Percentiles rank a stretch among this genome's conserved stretches.
phyloP scores from a whole-genome alignment of 1,140 invertebrate genomes.

The Drosophila burlai region DNA sequence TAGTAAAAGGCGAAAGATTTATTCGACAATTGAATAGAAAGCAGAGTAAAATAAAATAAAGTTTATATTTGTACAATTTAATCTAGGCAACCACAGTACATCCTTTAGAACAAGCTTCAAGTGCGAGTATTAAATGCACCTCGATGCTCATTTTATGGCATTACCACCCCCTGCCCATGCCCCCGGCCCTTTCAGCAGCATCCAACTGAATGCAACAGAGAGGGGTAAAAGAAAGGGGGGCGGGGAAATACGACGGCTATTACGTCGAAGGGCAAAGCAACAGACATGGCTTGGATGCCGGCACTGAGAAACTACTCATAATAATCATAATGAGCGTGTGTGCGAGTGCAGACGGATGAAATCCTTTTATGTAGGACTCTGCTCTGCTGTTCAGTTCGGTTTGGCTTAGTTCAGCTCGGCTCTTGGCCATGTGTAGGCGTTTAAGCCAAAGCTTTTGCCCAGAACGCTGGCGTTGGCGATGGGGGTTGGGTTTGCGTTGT shows the following conservation, averaged over 20 bases:
- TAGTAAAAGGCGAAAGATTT: constrained; percentile 86
- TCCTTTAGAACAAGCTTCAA: constrained; percentile 45
- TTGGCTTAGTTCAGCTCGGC: constrained; percentile 12
- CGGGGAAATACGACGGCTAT: neutral
- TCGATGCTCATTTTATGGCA: constrained; percentile 49
- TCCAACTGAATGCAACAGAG: constrained; percentile 23
- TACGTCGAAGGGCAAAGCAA: constrained; percentile 43
- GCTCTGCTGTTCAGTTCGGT: constrained; percentile 21
- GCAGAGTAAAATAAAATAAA: constrained; percentile 53
- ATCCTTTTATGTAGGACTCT: constrained; percentile 31
- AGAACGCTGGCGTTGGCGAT: constrained; percentile 1
- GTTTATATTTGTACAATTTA: neutral
- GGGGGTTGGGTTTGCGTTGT: neutral
- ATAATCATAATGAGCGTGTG: constrained; percentile 65
- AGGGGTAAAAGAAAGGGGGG: too few relatives aligned
- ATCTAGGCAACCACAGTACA: constrained; percentile 37
- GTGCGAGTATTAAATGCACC: constrained; percentile 67
- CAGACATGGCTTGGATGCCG: constrained; percentile 55
- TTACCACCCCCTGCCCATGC: neutral
- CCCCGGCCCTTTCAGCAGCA: constrained; percentile 13
- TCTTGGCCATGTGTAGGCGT: constrained; percentile 20
- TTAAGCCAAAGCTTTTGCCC: constrained; percentile 26
- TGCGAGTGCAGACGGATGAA: constrained; percentile 32
- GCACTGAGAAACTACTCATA: constrained; percentile 56
- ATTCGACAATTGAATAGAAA: constrained; percentile 85